phyloP scores from a whole-genome alignment of 2,797 vertebrate species.

The Hydrocynus forskahlii region DNA sequence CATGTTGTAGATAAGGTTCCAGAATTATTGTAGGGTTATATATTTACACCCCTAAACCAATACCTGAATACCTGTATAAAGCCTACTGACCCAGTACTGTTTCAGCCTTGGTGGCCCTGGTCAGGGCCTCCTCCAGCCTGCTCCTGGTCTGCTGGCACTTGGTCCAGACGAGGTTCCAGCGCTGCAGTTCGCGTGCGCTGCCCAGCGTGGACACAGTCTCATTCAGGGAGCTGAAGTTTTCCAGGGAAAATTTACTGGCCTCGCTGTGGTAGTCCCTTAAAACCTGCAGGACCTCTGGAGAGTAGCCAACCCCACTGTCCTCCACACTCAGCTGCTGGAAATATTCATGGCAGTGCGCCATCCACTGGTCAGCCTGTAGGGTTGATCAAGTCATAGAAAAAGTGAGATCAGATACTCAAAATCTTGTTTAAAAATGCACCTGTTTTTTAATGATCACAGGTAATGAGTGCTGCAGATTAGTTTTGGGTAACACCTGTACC shows the following conservation, averaged over 20 bases:
- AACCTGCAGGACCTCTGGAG: slow-evolving; percentile 65
- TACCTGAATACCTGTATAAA: not conserved
- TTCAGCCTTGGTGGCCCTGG: slow-evolving; percentile 43
- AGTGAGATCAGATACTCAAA: not conserved
- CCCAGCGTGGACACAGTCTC: slow-evolving; percentile 73
- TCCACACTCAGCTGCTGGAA: slow-evolving; percentile 70
- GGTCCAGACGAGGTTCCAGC: slow-evolving; percentile 78
- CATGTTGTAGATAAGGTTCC: too few species aligned
- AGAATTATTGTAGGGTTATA: too few species aligned
- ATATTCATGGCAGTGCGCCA: slow-evolving; percentile 76
- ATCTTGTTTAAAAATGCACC: not conserved
- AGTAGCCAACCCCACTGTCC: slow-evolving; percentile 47
- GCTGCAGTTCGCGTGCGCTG: slow-evolving; percentile 72
- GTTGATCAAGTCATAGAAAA: not conserved
- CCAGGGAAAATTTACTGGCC: slow-evolving; percentile 78
- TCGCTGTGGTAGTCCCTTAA: slow-evolving; percentile 76
- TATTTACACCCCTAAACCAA: too few species aligned
- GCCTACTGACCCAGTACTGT: slow-evolving; percentile 11
- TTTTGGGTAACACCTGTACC: too few species aligned
- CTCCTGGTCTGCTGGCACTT: slow-evolving; percentile 77
- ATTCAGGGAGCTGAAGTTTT: slow-evolving; percentile 79
- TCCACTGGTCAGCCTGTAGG: slow-evolving; percentile 77
- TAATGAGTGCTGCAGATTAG: not conserved
- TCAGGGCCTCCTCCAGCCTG: slow-evolving; percentile 74
- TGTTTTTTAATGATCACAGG: not conserved